Conservation (phyloP, 2,888 invertebrate species). For the Malthinus flaveolus region DNA sequence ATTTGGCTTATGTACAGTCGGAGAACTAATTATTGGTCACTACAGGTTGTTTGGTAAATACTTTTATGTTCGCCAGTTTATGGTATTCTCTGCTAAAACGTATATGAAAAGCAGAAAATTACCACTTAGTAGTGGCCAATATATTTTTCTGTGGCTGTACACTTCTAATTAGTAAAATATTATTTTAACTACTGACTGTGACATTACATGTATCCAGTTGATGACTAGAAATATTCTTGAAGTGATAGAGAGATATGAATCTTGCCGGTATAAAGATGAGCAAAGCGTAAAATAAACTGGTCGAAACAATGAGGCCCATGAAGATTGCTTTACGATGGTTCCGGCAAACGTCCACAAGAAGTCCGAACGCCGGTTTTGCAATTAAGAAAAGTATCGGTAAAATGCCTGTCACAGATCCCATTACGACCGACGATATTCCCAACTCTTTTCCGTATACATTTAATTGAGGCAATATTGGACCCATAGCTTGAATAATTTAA, state of each 20-base stretch:
- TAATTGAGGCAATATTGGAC: conserved; percentile 78
- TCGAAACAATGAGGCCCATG: conserved; percentile 64
- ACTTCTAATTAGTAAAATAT: background rate
- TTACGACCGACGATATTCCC: conserved; percentile 73
- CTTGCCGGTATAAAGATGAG: conserved; percentile 67
- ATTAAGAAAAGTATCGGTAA: conserved; percentile 76
- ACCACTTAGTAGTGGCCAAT: no score
- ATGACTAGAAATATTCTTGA: conserved; percentile 35
- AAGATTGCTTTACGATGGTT: conserved; percentile 72
- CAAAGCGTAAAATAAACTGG: conserved; percentile 69
- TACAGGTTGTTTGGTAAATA: no score
- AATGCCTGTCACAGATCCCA: conserved; percentile 76
- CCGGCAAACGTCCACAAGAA: conserved; percentile 74
- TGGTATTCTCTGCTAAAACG: no score
- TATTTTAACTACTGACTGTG: conserved; percentile 46
- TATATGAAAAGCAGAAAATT: no score
- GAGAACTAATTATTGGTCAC: no score
- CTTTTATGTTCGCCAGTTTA: no score
- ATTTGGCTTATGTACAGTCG: no score
- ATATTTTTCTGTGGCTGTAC: no score
- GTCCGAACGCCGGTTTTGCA: conserved; percentile 77
- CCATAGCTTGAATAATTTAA: conserved; percentile 66
- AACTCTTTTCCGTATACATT: conserved; percentile 78
- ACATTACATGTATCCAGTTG: conserved; percentile 49
- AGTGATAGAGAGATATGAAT: conserved; percentile 31